Percentiles rank a stretch among this genome's conserved stretches.
Evolutionary conservation across 2,797 vertebrate genomes (phyloP).

Genomic region (Micropoecilia bifurca): DNA sequence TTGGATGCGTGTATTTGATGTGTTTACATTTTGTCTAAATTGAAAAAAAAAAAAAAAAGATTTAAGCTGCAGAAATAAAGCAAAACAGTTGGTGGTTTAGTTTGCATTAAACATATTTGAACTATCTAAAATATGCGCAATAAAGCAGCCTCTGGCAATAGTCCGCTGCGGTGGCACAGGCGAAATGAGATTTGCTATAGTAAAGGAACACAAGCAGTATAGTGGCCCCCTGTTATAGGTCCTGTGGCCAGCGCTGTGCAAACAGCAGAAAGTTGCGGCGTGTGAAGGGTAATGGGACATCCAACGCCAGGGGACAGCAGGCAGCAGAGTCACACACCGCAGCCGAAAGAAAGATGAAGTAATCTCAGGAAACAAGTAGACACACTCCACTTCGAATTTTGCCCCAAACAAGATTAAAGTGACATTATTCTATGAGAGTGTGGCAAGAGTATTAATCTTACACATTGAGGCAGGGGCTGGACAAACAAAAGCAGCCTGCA

Average conservation of each 20-base stretch:
- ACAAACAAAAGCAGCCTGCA: constrained; percentile 73
- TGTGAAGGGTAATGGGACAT: constrained; percentile 90
- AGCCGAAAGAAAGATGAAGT: constrained; percentile 87
- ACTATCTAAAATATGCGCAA: constrained; percentile 38
- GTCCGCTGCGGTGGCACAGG: constrained; percentile 35
- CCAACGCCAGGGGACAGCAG: constrained; percentile 86
- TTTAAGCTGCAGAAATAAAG: constrained; percentile 9
- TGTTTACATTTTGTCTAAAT: not conserved
- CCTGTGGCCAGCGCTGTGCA: constrained; percentile 85
- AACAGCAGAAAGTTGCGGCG: constrained; percentile 87
- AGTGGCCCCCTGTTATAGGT: constrained; percentile 75
- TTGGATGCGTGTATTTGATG: not conserved
- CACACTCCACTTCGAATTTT: constrained; percentile 87
- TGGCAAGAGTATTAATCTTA: constrained; percentile 86
- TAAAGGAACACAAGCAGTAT: constrained; percentile 69
- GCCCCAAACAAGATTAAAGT: constrained; percentile 89
- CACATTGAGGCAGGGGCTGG: constrained; percentile 77
- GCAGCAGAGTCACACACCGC: constrained; percentile 83
- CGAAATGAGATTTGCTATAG: constrained; percentile 51
- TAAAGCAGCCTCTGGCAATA: constrained; percentile 39
- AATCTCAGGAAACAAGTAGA: constrained; percentile 88
- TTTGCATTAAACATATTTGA: constrained; percentile 36
- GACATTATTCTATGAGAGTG: constrained; percentile 86
- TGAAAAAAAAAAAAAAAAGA: constrained; percentile 10
- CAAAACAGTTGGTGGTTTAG: constrained; percentile 20